phyloP scores from a whole-genome alignment of 1,140 invertebrate genomes.

The Drosophila pseudoobscura region DNA sequence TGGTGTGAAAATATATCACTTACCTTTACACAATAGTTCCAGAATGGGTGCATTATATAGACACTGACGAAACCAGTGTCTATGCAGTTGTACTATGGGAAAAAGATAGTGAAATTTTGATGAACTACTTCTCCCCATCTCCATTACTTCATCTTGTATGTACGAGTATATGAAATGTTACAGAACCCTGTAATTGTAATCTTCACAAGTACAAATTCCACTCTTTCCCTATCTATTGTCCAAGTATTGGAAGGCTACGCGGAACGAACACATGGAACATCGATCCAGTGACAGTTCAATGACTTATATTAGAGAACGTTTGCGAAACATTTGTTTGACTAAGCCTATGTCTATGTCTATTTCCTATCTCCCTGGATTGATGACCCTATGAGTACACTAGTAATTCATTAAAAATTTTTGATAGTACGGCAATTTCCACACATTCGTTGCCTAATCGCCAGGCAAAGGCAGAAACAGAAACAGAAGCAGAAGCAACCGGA shows the following conservation, averaged over 20 bases:
- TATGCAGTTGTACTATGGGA: slow-evolving; percentile 93
- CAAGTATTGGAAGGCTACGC: slow-evolving; percentile 4
- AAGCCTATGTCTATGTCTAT: slow-evolving; percentile 31
- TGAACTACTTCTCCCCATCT: background rate
- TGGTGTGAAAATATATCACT: background rate
- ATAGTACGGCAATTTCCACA: slow-evolving; percentile 49
- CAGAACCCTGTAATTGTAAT: slow-evolving; percentile 35
- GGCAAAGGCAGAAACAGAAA: background rate
- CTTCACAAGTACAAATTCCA: slow-evolving; percentile 72
- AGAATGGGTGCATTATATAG: slow-evolving; percentile 99
- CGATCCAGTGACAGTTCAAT: slow-evolving; percentile 56
- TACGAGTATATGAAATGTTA: background rate
- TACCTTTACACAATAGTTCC: slow-evolving; percentile 97
- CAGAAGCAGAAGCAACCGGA: slow-evolving; percentile 51
- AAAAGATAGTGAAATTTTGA: slow-evolving; percentile 9
- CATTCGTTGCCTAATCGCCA: slow-evolving; percentile 22
- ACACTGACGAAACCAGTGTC: slow-evolving; percentile 96
- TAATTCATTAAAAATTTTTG: slow-evolving; percentile 44
- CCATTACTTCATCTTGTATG: no score
- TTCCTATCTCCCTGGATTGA: slow-evolving; percentile 20
- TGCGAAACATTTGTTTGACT: slow-evolving; percentile 50
- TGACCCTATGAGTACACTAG: slow-evolving; percentile 53
- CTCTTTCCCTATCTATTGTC: slow-evolving; percentile 46
- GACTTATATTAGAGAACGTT: slow-evolving; percentile 40
- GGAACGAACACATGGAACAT: slow-evolving; percentile 24